Conservation (phyloP, 2,888 invertebrate species). For the Heterodera filipjevi region DNA sequence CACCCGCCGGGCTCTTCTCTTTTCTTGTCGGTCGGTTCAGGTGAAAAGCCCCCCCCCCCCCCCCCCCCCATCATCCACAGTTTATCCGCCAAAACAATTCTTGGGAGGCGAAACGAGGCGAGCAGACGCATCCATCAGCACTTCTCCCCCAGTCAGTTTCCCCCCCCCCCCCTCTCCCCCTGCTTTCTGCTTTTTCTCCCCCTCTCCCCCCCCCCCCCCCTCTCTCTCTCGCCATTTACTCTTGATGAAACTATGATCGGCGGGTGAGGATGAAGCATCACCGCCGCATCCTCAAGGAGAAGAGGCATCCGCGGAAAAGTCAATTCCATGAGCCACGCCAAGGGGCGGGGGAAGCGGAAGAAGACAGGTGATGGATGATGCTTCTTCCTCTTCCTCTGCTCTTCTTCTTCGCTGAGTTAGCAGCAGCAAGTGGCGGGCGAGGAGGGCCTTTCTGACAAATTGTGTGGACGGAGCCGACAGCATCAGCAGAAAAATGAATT, state of each 20-base stretch:
- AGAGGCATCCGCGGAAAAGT: slow-evolving; percentile 7
- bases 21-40: slow-evolving; percentile 1
- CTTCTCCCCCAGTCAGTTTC: neutral
- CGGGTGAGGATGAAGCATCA: slow-evolving; percentile 8
- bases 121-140: no score
- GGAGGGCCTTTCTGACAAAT: neutral
- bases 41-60: neutral
- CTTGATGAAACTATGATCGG: neutral
- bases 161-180: neutral
- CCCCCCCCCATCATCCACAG: neutral
- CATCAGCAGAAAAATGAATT: no score
- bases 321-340: neutral
- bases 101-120: neutral
- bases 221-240: neutral
- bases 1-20: neutral
- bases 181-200: no score
- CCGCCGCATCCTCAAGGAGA: slow-evolving; percentile 2
- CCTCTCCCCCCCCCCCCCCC: neutral
- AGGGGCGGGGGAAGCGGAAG: neutral
- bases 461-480: neutral
- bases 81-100: slow-evolving; percentile 12
- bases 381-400: no score
- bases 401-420: no score
- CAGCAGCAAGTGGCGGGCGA: neutral
- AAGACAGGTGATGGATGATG: neutral